Evolutionary conservation across 2,888 invertebrate genomes (phyloP).

Genomic region (Caenorhabditis sp.): DNA sequence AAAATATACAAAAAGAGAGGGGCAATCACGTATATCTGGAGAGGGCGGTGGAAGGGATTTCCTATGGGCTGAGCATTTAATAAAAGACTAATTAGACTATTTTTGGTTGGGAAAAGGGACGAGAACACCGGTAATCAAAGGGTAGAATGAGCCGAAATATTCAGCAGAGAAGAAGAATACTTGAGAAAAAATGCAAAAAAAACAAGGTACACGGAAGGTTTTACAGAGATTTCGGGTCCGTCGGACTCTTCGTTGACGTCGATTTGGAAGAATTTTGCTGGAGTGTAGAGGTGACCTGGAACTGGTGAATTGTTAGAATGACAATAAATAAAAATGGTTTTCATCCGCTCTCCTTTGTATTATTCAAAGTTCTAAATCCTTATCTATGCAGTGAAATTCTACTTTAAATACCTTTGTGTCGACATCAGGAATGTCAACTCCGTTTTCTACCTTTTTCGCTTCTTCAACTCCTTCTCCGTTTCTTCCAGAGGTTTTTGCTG

Average conservation of each 20-base stretch:
- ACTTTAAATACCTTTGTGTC: constrained; percentile 55
- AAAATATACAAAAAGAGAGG: constrained; percentile 4
- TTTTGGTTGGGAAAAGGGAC: constrained; percentile 19
- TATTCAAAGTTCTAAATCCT: too few relatives aligned
- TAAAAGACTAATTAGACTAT: constrained; percentile 10
- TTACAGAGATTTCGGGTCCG: constrained; percentile 52
- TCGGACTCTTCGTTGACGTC: constrained; percentile 21
- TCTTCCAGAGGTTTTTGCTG: neutral
- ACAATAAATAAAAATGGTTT: too few relatives aligned
- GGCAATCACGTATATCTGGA: constrained; percentile 9
- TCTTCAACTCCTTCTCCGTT: constrained; percentile 2
- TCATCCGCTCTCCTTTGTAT: too few relatives aligned
- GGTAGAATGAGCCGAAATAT: constrained; percentile 22
- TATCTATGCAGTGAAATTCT: too few relatives aligned
- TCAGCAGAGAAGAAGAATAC: constrained; percentile 6
- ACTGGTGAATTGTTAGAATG: neutral
- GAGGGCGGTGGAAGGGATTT: constrained; percentile 9
- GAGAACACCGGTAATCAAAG: constrained; percentile 57
- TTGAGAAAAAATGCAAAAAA: constrained; percentile 20
- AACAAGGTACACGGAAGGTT: neutral
- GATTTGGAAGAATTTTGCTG: constrained; percentile 27
- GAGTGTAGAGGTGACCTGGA: constrained; percentile 58
- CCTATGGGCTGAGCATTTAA: neutral
- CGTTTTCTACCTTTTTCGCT: constrained; percentile 60
- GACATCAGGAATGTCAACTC: constrained; percentile 63